Evolutionary conservation across 2,113 vertebrate species (phyloP).

Genomic region (Platysteira castanea): DNA sequence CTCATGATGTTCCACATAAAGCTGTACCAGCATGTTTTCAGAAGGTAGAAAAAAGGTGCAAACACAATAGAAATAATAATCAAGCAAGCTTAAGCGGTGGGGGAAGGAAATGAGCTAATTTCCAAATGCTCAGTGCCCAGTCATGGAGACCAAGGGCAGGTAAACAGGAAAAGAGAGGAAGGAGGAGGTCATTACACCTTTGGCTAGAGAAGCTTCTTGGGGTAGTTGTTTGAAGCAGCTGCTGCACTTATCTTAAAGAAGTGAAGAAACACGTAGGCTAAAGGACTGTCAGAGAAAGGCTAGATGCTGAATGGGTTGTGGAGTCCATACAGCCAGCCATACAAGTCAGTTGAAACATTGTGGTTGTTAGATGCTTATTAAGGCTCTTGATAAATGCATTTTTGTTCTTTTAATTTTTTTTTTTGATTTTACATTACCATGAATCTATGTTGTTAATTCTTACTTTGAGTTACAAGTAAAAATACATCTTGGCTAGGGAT

Average conservation of each 20-base stretch:
- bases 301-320: fast-evolving
- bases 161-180: conserved; percentile 62
- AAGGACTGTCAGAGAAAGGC: not conserved
- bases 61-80: conserved; percentile 59
- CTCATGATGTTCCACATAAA: not conserved
- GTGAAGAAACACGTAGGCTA: not conserved
- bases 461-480: not conserved
- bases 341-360: not conserved
- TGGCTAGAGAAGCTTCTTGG: not conserved
- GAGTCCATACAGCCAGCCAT: not conserved
- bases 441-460: not conserved
- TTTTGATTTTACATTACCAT: not conserved
- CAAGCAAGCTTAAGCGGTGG: conserved; percentile 17
- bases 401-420: not conserved
- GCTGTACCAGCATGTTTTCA: not conserved
- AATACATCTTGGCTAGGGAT: not conserved
- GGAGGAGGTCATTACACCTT: conserved; percentile 60
- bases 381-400: not conserved
- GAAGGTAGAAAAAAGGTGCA: conserved; percentile 49
- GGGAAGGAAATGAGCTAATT: conserved; percentile 67
- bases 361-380: not conserved
- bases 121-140: conserved; percentile 40
- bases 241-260: not conserved
- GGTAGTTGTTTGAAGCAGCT: not conserved
- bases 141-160: conserved; percentile 19